Evolutionary conservation across 2,113 vertebrate species (phyloP), one percentile per base, ranked within the genome.

Genomic region (Festucalex cinctus): DNA sequence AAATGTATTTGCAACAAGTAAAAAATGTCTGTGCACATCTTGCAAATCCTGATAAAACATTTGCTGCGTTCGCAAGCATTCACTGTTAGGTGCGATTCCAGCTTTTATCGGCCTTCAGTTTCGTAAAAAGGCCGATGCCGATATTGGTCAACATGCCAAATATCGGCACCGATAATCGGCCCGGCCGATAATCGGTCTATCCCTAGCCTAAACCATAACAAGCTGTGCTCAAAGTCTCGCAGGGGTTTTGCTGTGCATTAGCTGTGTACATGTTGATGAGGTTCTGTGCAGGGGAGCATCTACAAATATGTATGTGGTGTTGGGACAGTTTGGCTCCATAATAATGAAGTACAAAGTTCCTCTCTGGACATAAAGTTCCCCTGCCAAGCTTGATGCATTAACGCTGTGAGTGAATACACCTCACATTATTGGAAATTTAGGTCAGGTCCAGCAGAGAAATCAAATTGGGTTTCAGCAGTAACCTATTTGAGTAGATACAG

Each of bases 201-300:
- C n/a, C n/a, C n/a, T n/a, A n/a, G n/a, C n/a, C n/a, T 71, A 85
- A 57, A 81, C 84, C 73, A 77, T 71, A 73, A 81, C 78, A 86
- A 77, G 77, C 74, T 79, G 83, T 60, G 73, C 66, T 79, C 16
- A 82, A 78, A 68, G 58, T 79, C 54, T 67, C 49, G 37, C 43
- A 35, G 41, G 67, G 54, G 54, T 76, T 69, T 49, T 69, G 66
- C 76, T 66, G 79, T 75, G 43, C 73, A 56, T 69, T 74, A 68
- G 9, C 9, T 70, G 39, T 60, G 9, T 44, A 10, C 26, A 39
- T 37, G 56, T 69, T 46, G 69, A 46, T 66, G 37, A 63, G 81
- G 65, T 78, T 88, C 78, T 80, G 70, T 82, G 83, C 80, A 65
- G 78, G 80, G 68, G 83, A 84, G 59, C 59, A 13, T 81, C 82